Percentiles rank a stretch among this genome's conserved stretches.
phyloP scores from a whole-genome alignment of 2,113 vertebrate genomes.

The Lagopus leucura region DNA sequence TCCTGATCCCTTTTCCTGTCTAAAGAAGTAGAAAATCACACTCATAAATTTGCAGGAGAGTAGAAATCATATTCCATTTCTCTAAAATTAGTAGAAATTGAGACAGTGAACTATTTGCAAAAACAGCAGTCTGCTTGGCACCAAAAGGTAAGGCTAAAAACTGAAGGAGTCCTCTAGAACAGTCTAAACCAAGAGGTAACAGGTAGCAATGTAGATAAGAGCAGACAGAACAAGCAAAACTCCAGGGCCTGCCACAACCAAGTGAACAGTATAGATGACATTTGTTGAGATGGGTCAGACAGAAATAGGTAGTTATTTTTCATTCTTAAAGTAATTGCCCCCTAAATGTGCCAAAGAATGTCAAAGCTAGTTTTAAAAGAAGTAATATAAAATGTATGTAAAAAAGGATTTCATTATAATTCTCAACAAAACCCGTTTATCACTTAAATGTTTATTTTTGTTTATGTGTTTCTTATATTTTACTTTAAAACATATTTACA shows the following conservation, averaged over 20 bases:
- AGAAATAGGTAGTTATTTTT: neutral
- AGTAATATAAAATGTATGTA: neutral
- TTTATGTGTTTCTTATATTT: neutral
- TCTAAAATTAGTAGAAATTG: neutral
- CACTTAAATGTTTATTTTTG: neutral
- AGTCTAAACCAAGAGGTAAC: neutral
- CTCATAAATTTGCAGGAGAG: neutral
- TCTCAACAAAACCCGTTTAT: neutral
- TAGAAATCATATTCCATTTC: neutral
- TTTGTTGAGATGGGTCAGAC: neutral
- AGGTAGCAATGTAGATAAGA: neutral
- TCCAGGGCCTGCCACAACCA: neutral
- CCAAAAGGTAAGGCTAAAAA: neutral
- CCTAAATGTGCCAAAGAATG: neutral
- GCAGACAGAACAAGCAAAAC: neutral
- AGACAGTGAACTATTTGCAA: neutral
- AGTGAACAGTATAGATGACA: neutral
- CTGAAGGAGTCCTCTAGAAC: neutral
- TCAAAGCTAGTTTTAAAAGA: neutral
- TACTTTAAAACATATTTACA: neutral
- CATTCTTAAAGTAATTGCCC: neutral
- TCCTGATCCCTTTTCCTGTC: constrained; percentile 1
- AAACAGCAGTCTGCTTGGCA: neutral
- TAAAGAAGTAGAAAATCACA: neutral
- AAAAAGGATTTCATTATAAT: neutral